Base-by-base conservation (phyloP, 2,888 invertebrate species). In the Atrina japonica region DNA sequence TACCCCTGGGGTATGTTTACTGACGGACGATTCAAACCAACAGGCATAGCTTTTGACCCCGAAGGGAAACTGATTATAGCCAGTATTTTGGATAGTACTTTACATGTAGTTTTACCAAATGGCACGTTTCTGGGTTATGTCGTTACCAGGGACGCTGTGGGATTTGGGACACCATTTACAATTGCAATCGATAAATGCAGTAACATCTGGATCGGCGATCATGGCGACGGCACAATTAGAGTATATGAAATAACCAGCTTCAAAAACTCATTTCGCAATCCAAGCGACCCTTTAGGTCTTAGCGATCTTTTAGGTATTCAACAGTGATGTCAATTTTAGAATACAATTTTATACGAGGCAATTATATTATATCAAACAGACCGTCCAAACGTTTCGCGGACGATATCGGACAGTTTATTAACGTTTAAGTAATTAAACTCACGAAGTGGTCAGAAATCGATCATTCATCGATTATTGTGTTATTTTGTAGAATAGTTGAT, bases 241-340 rank as follows among this genome's bases (percentile, higher is more conserved):
- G 25, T 59, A 27, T 59, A 25, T 16, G 45, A 59, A 43, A 59
- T 59, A 9, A 59, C 43, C 6, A 59, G 45, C n/a, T 59, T 43
- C 45, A 59, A 45, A 18, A 59, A 59, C n/a, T 45, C 21, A 3
- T 40, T 56, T 21, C 35, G 3, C 16, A 56, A 55, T n/a, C 18
- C 23, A 35, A 35, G 35, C 5, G 35, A 35, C 11, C 11, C 35
- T 35, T 35, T 11, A 35, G 6, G 35, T 35, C n/a, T n/a, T n/a
- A n/a, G n/a, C n/a, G n/a, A n/a, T n/a, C n/a, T n/a, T n/a, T n/a
- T n/a, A n/a, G n/a, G n/a, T n/a, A n/a, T n/a, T n/a, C n/a, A n/a
- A n/a, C n/a, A n/a, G n/a, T n/a, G n/a, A n/a, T n/a, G n/a, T n/a
- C n/a, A n/a, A n/a, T n/a, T n/a, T n/a, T n/a, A n/a, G n/a, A n/a